phyloP scores from a whole-genome alignment of 2,797 vertebrate species.

The Cirrhinus mrigala region DNA sequence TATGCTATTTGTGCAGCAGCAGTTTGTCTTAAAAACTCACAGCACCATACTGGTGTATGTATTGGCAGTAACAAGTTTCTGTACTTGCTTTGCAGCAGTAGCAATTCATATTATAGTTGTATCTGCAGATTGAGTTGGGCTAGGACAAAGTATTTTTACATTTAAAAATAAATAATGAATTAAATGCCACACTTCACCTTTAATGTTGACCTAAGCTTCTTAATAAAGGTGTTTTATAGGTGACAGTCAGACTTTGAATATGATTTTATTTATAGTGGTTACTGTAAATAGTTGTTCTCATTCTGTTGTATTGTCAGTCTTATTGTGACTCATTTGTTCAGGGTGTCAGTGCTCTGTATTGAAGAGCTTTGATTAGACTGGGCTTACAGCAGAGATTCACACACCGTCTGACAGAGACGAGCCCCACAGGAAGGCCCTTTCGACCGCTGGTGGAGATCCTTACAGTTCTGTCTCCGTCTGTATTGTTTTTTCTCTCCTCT shows the following conservation, averaged over 20 bases:
- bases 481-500: background rate
- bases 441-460: background rate
- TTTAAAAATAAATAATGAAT: background rate
- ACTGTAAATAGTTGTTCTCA: slow-evolving; percentile 48
- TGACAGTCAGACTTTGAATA: background rate
- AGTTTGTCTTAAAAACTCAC: no score
- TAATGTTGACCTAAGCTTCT: slow-evolving; percentile 13
- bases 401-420: slow-evolving; percentile 24
- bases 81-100: no score
- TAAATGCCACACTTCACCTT: slow-evolving; percentile 6
- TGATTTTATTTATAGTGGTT: slow-evolving; percentile 45
- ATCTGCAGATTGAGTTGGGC: background rate
- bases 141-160: slow-evolving; percentile 6
- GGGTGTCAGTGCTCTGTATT: slow-evolving; percentile 10
- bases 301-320: slow-evolving; percentile 22
- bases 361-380: slow-evolving; percentile 34
- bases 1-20: no score
- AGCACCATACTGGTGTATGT: no score
- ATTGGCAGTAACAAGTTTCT: no score
- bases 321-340: slow-evolving; percentile 2
- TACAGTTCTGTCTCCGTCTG: slow-evolving; percentile 10
- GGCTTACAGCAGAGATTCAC: slow-evolving; percentile 11
- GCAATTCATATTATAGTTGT: background rate
- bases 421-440: slow-evolving; percentile 37
- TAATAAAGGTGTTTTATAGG: slow-evolving; percentile 4